Conservation (phyloP, 2,113 vertebrate genomes). For the Chamaea fasciata region DNA sequence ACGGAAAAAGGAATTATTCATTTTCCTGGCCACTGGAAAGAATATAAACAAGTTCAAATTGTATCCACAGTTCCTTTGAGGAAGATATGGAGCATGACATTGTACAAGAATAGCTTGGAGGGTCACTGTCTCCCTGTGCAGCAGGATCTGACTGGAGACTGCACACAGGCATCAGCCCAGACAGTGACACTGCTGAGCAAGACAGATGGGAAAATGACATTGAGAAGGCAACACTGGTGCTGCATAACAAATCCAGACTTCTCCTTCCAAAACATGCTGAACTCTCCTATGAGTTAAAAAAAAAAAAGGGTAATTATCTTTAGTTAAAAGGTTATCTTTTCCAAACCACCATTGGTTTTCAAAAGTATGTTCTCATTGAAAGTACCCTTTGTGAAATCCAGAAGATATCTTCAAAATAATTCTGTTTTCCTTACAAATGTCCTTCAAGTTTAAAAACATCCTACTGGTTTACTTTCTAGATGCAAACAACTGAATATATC, state of each 20-base stretch:
- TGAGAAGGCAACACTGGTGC: conserved; percentile 1
- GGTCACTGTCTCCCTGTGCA: neutral
- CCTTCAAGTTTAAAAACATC: neutral
- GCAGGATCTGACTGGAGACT: neutral
- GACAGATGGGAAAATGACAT: conserved; percentile 47
- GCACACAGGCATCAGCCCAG: neutral
- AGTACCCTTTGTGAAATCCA: neutral
- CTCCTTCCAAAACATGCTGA: neutral
- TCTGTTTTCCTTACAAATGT: neutral
- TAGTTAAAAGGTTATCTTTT: neutral
- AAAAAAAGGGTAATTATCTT: neutral
- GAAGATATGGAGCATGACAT: neutral
- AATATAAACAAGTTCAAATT: conserved; percentile 17
- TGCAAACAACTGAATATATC: neutral
- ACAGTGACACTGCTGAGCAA: conserved; percentile 9
- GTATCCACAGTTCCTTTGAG: neutral
- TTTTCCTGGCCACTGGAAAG: conserved; percentile 7
- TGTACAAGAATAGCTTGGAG: neutral
- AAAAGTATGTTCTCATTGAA: neutral
- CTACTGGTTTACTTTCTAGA: neutral
- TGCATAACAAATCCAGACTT: conserved; percentile 14
- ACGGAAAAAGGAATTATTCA: neutral
- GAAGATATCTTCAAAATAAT: neutral
- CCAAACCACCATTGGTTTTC: neutral
- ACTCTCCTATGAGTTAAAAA: neutral